These are phyloP conservation scores for Diplosoma virens DNA, from an alignment of 23 tunicate species.

Conservation along the genomic window DNA sequence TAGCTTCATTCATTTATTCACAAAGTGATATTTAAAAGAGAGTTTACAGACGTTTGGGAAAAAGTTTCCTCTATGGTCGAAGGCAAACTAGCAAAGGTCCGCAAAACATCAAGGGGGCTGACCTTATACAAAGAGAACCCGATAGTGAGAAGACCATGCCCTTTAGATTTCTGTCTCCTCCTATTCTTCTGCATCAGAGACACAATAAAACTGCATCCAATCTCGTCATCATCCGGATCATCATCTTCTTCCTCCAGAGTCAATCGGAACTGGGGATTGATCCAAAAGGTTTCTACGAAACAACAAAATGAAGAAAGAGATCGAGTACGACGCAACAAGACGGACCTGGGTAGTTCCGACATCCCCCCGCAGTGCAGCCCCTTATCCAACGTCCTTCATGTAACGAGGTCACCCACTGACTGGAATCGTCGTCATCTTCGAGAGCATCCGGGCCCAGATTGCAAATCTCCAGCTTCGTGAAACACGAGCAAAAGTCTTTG, in stretches of 20 bases:
- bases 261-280: slow-evolving; percentile 94
- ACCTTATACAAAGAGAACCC: slow-evolving; percentile 89
- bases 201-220: slow-evolving; percentile 90
- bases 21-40: no score
- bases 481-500: slow-evolving; percentile 60
- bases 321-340: no score
- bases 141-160: slow-evolving; percentile 85
- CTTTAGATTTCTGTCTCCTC: slow-evolving; percentile 88
- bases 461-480: slow-evolving; percentile 95
- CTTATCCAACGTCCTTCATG: slow-evolving; percentile 91
- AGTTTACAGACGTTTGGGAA: no score
- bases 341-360: slow-evolving; percentile 92
- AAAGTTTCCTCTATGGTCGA: no score
- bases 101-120: not conserved
- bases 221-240: slow-evolving; percentile 89
- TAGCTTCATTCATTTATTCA: no score
- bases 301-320: no score
- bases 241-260: slow-evolving; percentile 93
- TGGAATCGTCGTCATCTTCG: slow-evolving; percentile 68
- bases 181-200: slow-evolving; percentile 96
- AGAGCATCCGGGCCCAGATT: slow-evolving; percentile 96
- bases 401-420: slow-evolving; percentile 85
- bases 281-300: slow-evolving; percentile 98
- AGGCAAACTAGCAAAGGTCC: no score
- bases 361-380: slow-evolving; percentile 98